phyloP scores from a whole-genome alignment of 2,888 invertebrate species.

The Serrognathus titanus region DNA sequence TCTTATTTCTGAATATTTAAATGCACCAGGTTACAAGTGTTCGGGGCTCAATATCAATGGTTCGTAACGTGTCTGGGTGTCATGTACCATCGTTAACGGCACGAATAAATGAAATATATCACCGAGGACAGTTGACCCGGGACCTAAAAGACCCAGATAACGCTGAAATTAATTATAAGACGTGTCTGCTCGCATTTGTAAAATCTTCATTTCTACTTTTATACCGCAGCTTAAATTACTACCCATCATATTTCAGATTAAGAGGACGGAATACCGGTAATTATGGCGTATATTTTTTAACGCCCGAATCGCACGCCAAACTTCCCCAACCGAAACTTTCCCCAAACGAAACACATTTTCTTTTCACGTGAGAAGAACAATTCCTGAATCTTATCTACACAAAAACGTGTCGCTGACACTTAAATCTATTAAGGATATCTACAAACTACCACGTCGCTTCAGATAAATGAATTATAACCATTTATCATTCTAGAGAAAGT shows the following conservation, averaged over 20 bases:
- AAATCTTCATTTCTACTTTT: constrained; percentile 11
- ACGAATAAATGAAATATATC: constrained; percentile 28
- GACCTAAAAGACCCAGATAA: constrained; percentile 23
- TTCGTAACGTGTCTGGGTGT: neutral
- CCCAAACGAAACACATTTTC: neutral
- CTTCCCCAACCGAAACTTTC: no score
- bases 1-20: neutral
- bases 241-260: constrained; percentile 15
- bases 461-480: neutral
- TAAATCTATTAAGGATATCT: constrained; percentile 5
- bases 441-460: neutral
- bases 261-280: constrained; percentile 8
- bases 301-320: neutral
- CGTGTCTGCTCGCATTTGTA: constrained; percentile 12
- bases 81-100: constrained; percentile 1
- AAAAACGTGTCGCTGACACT: neutral
- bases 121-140: constrained; percentile 21
- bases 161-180: constrained; percentile 25
- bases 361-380: neutral
- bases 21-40: neutral
- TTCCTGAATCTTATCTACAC: constrained; percentile 4
- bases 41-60: no score
- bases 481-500: neutral
- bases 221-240: constrained; percentile 3
- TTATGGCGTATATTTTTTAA: neutral